Evolutionary conservation across 2,888 invertebrate species (phyloP).

Genomic region (Tuta absoluta): DNA sequence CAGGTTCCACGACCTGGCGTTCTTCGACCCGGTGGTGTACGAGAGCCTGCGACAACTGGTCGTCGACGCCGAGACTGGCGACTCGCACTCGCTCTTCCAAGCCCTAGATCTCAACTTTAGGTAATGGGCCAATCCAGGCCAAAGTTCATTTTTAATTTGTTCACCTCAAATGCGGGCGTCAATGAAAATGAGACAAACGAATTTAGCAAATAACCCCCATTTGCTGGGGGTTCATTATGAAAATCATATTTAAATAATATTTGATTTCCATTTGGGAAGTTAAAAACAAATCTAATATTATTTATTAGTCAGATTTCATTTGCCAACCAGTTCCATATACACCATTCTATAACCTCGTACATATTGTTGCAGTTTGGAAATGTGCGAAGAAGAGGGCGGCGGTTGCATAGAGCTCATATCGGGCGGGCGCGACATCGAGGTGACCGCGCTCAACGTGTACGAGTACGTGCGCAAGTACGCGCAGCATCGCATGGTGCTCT

Average conservation of each 20-base stretch:
- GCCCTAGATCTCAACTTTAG: conserved; percentile 96
- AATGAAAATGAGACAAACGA: too few relatives aligned
- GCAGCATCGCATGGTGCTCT: conserved; percentile 95
- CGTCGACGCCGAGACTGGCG: conserved; percentile 92
- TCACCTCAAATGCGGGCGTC: too few relatives aligned
- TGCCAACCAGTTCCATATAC: too few relatives aligned
- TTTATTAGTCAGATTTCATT: too few relatives aligned
- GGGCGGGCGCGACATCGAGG: conserved; percentile 94
- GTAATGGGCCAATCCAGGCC: conserved; percentile 70
- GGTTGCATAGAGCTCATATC: conserved; percentile 93
- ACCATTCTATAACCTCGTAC: too few relatives aligned
- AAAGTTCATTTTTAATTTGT: too few relatives aligned
- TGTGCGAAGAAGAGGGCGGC: conserved; percentile 96
- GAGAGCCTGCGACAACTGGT: conserved; percentile 97
- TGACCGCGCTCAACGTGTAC: conserved; percentile 95
- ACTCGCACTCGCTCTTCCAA: conserved; percentile 89
- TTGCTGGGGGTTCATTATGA: too few relatives aligned
- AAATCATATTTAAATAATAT: too few relatives aligned
- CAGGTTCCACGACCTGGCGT: conserved; percentile 98
- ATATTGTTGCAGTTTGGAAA: conserved; percentile 87
- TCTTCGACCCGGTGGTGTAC: conserved; percentile 98
- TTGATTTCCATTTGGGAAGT: too few relatives aligned
- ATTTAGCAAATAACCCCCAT: too few relatives aligned
- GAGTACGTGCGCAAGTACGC: conserved; percentile 98
- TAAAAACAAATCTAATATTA: too few relatives aligned